Evolutionary conservation across 37 sponge, comb jelly and placozoan species (phyloP), one percentile per base, ranked within the genome.

Genomic region (Beroe ovata): DNA sequence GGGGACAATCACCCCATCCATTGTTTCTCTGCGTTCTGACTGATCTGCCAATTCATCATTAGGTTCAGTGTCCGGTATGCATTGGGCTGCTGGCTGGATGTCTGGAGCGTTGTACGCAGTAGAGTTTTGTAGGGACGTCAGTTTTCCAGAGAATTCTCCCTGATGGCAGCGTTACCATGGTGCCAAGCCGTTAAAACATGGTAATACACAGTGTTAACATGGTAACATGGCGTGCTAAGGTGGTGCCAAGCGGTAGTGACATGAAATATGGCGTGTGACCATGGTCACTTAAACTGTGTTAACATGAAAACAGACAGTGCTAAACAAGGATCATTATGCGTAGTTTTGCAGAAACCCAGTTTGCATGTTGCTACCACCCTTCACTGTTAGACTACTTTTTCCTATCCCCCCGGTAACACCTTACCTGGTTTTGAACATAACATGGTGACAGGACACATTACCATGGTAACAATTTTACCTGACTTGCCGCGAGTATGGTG

Each of bases 71-170:
- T 47, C 54, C 11, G 54, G 6, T 6, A 16, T 47, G 6, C 11
- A 6, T 16, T 11, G 11, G 6, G 54, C 54, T 11, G 11, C 54
- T 16, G 54, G 54, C 11, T 47, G 23, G 63, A 62, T 62, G 36
- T 66, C 35, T 29, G 69, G 36, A 2, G 69, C 25, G 54, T 77
- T 77, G 84, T 26, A 77, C 0, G 54, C 84, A 40, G 54, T 42
- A 23, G 84, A 42, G 28, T 42, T 42, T 25, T 40, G 84, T 1
- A 77, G 54, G 8, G 84, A 39, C 20, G 19, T 18, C 41, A 77
- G 38, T 54, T 77, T 77, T 14, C 84, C 84, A 0, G 84, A 41
- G 54, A 40, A 77, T 19, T 42, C 54, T 3, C 18, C 47, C 84
- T 77, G 84, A 11, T 11, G 11, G 11, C 54, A 47, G 54, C 6